Base-by-base conservation (phyloP, 2,888 invertebrate genomes). In the Eremobia ochroleuca region DNA sequence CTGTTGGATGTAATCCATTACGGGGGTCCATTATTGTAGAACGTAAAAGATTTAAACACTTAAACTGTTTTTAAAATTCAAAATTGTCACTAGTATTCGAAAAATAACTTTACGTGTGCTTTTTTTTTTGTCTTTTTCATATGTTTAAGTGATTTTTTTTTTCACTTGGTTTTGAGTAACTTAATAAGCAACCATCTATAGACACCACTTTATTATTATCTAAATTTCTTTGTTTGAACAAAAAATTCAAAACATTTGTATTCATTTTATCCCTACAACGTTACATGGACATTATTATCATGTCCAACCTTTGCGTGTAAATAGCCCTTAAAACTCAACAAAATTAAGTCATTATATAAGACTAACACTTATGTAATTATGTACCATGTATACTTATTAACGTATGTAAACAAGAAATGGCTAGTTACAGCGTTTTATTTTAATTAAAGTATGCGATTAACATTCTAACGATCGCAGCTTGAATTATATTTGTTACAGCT, bases 381-480 rank as follows among this genome's bases (percentile, higher is more conserved):
- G 49, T 68, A 40, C n/a, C 67, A 28, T 55, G 37, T 73, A 40
- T 81, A 55, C 65, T 73, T 73, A 82, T 58, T 58, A 62, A 21
- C 1, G 18, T 65, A 76, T 85, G 71, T 76, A 58, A 65, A 76
- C 64, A 61, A 40, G 5, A 28, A 68, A 72, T 66, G 70, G 46
- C 34, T 67, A 52, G 76, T 75, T 37, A 73, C 11, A 83, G 73
- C 81, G 79, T 86, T 88, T 88, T 86, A 87, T 88, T 87, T 84
- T 87, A 90, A 90, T 90, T 87, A 88, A 88, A 88, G 83, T 87
- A 83, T 79, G 83, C 85, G 79, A 87, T 91, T 85, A 88, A 85
- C 85, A 83, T 84, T 79, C 43, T 74, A 52, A 46, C 79, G 85
- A 89, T 88, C 84, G 77, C 73, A 72, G 69, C 74, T 81, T 79